Evolutionary conservation across 2,888 invertebrate species (phyloP).

Genomic region (Lingula anatina): DNA sequence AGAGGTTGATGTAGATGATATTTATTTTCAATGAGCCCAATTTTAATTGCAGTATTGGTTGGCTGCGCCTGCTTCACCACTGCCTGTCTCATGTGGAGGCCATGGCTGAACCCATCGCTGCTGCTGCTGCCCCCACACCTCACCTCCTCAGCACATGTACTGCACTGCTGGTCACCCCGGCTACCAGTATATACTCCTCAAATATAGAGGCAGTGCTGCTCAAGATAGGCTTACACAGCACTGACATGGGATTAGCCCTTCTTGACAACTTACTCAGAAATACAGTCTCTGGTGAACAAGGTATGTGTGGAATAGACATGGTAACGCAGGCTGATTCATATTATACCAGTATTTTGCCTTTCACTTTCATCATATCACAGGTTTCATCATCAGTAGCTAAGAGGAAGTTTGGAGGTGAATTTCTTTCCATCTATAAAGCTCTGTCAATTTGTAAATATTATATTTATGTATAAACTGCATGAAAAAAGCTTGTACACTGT

Average conservation of each 20-base stretch:
- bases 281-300: conserved; percentile 8
- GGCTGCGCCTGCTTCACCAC: conserved; percentile 76
- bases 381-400: too few relatives aligned
- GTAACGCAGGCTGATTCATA: too few relatives aligned
- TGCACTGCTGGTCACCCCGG: conserved; percentile 67
- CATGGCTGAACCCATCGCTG: conserved; percentile 23
- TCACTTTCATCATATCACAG: too few relatives aligned
- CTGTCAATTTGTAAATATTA: too few relatives aligned
- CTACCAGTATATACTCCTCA: conserved; percentile 61
- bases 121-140: conserved; percentile 63
- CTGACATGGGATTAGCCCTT: conserved; percentile 53
- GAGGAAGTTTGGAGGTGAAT: too few relatives aligned
- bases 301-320: too few relatives aligned
- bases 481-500: too few relatives aligned
- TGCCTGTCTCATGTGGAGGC: conserved; percentile 61
- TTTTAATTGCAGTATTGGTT: conserved; percentile 63
- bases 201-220: conserved; percentile 67
- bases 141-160: conserved; percentile 68
- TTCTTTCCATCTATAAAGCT: too few relatives aligned
- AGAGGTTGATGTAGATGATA: too few relatives aligned
- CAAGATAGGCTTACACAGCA: conserved; percentile 64
- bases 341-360: too few relatives aligned
- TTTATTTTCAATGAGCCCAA: too few relatives aligned
- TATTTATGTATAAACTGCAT: too few relatives aligned
- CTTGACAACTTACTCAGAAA: conserved; percentile 39